Conservation (phyloP, 2,113 vertebrate genomes). For the Sorex araneus region DNA sequence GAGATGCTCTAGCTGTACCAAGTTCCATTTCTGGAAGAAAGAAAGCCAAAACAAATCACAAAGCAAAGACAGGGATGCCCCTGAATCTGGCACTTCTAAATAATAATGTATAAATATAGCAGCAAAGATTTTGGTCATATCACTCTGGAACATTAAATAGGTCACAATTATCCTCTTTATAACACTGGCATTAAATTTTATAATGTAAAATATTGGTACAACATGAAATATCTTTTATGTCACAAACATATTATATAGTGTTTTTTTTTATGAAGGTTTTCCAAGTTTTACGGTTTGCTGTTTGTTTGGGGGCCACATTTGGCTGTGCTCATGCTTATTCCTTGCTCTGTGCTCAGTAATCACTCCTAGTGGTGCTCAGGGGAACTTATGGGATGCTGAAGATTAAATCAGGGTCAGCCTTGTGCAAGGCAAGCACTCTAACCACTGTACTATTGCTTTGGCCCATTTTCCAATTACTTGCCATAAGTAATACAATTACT, state of each 20-base stretch:
- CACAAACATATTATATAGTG: background rate
- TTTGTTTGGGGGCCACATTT: too few species aligned
- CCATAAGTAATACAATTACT: too few species aligned
- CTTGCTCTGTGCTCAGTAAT: too few species aligned
- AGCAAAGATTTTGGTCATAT: background rate
- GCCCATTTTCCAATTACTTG: too few species aligned
- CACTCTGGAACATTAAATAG: background rate
- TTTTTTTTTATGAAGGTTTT: background rate
- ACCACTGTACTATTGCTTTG: too few species aligned
- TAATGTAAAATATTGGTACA: background rate
- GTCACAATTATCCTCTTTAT: background rate
- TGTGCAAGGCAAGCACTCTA: too few species aligned
- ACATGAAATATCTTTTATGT: background rate
- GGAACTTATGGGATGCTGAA: too few species aligned
- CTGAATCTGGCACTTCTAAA: conserved; percentile 21
- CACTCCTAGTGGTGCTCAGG: too few species aligned
- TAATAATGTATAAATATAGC: background rate
- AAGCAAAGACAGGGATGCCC: background rate
- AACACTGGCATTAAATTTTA: background rate
- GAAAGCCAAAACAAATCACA: background rate
- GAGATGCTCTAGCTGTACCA: background rate
- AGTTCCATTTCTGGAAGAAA: background rate
- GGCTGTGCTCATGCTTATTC: too few species aligned
- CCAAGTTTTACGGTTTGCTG: background rate
- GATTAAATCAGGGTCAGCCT: too few species aligned